Base-by-base conservation (phyloP, 1,140 invertebrate species). In the Zaprionus davidi region DNA sequence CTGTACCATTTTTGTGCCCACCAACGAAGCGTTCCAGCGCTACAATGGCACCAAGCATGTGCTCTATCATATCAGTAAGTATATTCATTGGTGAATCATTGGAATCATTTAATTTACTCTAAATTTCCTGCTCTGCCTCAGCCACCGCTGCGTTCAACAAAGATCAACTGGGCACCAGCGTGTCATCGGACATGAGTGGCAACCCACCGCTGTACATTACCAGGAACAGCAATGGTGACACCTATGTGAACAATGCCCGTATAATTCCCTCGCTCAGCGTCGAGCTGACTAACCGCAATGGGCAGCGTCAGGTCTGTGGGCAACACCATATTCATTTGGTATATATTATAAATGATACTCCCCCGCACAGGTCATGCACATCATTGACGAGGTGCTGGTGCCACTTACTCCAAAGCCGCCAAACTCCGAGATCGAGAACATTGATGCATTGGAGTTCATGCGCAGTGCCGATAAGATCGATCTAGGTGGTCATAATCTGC, bases 1-100 rank as follows among this genome's bases (percentile, higher is more conserved):
- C 81, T 94, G 96, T 81, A 97, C 96, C 5, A 93, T 97, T 67
- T 97, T 97, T 84, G 96, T 96, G 55, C 96, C 96, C 9, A 96
- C 95, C 34, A 97, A 97, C 92, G 94, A 95, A 77, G 96, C 96
- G 34, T 97, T 97, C 92, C 96, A 97, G 92, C 94, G 94, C 51
- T 95, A 94, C 84, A 93, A 93, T 56, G 93, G 94, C 11, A 62
- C 70, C 55, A 93, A 94, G 38, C 92, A 96, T 64, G 95, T 96
- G n/a, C 94, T 96, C 31, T 97, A 97, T 87, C 96, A 97, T 82
- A 96, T 97, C 92, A 95, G 96, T 97, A 94, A 97, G 96, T 96
- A 41, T 58, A 44, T 15, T 28, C 12, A 36, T 49, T 49, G 28
- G 22, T 53, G 62, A 70, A 66, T 73, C 44, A 64, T 65, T 6